Percentiles rank a stretch among this genome's conserved stretches.
phyloP scores from a whole-genome alignment of 2,113 vertebrate genomes.

The Grantiella picta region DNA sequence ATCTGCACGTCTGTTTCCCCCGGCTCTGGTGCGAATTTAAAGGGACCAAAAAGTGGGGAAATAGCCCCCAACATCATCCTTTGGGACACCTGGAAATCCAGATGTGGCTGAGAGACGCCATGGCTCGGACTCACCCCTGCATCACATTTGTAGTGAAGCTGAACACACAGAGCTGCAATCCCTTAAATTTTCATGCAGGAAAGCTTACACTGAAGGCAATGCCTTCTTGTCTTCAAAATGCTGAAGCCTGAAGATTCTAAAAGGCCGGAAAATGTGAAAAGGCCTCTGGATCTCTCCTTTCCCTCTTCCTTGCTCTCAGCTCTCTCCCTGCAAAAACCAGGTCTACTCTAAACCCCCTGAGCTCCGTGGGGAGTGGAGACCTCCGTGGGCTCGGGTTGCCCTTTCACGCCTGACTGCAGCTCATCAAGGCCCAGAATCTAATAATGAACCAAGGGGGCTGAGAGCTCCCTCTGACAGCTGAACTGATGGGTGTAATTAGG shows the following conservation, averaged over 20 bases:
- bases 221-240: background rate
- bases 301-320: background rate
- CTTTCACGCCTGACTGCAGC: constrained; percentile 59
- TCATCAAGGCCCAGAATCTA: constrained; percentile 23
- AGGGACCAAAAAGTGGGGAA: background rate
- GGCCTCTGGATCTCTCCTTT: background rate
- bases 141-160: accelerated
- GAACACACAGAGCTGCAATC: background rate
- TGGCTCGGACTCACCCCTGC: background rate
- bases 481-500: constrained; percentile 65
- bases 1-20: constrained; percentile 41
- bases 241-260: background rate
- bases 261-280: background rate
- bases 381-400: background rate
- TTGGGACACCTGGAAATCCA: background rate
- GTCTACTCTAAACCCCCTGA: background rate
- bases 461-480: constrained; percentile 58
- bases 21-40: background rate
- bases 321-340: background rate
- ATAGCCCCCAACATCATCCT: background rate
- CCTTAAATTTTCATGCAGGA: background rate
- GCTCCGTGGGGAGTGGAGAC: background rate
- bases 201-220: background rate
- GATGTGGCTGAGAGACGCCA: background rate
- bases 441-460: constrained; percentile 29